Evolutionary conservation across 1,140 invertebrate genomes (phyloP).

Genomic region (Drosophila yakuba): DNA sequence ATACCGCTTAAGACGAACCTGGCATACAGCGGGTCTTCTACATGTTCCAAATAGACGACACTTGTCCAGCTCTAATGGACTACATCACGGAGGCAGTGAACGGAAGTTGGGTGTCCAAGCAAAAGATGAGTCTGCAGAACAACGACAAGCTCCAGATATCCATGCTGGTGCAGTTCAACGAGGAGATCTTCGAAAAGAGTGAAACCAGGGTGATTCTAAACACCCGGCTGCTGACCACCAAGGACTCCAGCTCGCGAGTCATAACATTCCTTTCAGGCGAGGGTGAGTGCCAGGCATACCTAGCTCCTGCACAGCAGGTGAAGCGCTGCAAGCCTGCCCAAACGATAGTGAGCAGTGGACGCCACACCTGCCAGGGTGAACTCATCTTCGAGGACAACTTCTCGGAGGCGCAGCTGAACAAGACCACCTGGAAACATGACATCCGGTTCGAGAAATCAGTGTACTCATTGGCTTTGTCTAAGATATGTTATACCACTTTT

Average conservation of each 20-base stretch:
- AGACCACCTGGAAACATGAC: constrained; percentile 64
- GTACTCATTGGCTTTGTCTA: not conserved
- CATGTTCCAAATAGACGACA: constrained; percentile 63
- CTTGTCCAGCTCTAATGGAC: constrained; percentile 64
- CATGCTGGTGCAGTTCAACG: constrained; percentile 62
- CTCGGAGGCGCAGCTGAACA: constrained; percentile 39
- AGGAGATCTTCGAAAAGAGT: constrained; percentile 60
- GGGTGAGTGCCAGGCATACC: constrained; percentile 33
- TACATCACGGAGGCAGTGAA: constrained; percentile 53
- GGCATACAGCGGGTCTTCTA: constrained; percentile 64
- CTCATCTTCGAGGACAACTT: constrained; percentile 75
- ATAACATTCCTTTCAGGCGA: constrained; percentile 22
- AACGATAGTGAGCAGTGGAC: constrained; percentile 32
- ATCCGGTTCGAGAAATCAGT: constrained; percentile 23
- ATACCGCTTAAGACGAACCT: constrained; percentile 43
- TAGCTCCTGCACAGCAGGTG: constrained; percentile 7
- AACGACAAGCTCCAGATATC: constrained; percentile 66
- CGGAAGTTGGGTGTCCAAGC: constrained; percentile 54
- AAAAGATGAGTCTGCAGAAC: constrained; percentile 46
- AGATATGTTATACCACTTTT: not conserved
- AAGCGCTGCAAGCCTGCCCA: constrained; percentile 41
- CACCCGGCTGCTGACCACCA: constrained; percentile 48
- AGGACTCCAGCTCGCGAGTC: constrained; percentile 10
- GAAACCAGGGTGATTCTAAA: constrained; percentile 65
- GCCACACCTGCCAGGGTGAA: constrained; percentile 51